Base-by-base conservation (phyloP, 92 coral and sea anemone species). In the Siderastrea siderea region DNA sequence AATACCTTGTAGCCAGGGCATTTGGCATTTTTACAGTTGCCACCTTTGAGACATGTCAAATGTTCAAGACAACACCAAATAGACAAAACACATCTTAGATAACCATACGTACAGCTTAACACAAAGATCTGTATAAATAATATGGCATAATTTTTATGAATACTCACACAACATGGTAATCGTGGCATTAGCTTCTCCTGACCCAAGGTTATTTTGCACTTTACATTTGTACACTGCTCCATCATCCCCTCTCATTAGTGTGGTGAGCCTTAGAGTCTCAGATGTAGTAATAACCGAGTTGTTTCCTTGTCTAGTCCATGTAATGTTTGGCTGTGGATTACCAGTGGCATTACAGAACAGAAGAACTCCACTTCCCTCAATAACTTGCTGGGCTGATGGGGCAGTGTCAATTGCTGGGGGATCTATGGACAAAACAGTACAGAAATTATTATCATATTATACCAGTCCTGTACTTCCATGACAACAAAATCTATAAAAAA, bases 321-420 rank as follows among this genome's bases (percentile, higher is more conserved):
- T 45, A 49, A 70, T 70, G 44, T 70, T 70, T 70, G 75, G 75
- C 19, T 8, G 50, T 38, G 75, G 75, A 43, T 70, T 13, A 15
- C 75, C 75, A 38, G 75, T 70, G 15, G 50, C 75, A 70, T 70
- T 70, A 13, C 75, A 70, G 75, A 45, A 70, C 2, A 70, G 75
- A 4, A 26, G n/a, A 70, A 70, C 44, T 61, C 19, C 66, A 61
- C 14, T 61, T 17, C 66, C 26, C 26, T 61, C 66, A 13, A 61
- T 6, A 61, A 3, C 26, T 2, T 6, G 66, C 26, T 13, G 66
- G 16, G 17, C 3, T 12, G 26, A 61, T 2, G 26, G 66, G 4
- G 66, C 66, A 13, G 26, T 61, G 17, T 3, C 6, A 6, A 61
- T 61, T 3, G 13, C 66, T 61, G 66, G 66, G 26, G 66, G 19